Percentiles rank a stretch among this genome's conserved stretches.
Evolutionary conservation across 2,888 invertebrate species (phyloP).

Genomic region (Saturnia japonica): DNA sequence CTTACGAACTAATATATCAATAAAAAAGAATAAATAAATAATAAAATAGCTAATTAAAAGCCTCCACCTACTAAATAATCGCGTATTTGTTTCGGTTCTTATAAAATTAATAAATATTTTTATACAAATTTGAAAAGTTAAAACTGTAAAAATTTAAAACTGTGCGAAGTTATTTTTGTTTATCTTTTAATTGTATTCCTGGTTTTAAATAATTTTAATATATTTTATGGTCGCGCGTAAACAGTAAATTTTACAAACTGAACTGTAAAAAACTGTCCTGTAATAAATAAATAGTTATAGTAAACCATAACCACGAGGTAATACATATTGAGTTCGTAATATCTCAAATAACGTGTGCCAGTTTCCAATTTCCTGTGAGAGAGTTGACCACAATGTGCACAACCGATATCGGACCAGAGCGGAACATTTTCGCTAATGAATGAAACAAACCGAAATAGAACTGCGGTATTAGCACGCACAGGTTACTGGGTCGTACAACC

Average conservation of each 20-base stretch:
- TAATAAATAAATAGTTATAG: not conserved
- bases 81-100: too few relatives aligned
- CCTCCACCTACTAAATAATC: too few relatives aligned
- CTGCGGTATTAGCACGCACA: slow-evolving; percentile 39
- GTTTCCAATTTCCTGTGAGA: slow-evolving; percentile 43
- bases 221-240: too few relatives aligned
- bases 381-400: slow-evolving; percentile 35
- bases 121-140: too few relatives aligned
- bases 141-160: too few relatives aligned
- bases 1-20: too few relatives aligned
- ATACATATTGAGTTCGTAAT: slow-evolving; percentile 16
- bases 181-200: too few relatives aligned
- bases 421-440: slow-evolving; percentile 48
- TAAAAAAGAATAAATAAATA: too few relatives aligned
- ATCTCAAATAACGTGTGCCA: slow-evolving; percentile 15
- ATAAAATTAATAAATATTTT: too few relatives aligned
- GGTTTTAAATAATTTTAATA: too few relatives aligned
- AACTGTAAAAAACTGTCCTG: not conserved
- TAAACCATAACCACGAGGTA: not conserved
- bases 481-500: slow-evolving; percentile 53
- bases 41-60: too few relatives aligned
- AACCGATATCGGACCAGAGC: slow-evolving; percentile 38
- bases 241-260: not conserved
- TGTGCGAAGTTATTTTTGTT: too few relatives aligned
- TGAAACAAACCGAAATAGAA: slow-evolving; percentile 56